These are phyloP conservation scores for Saccopteryx leptura DNA, from an alignment of 2,113 vertebrate genomes.

Conservation along the genomic window DNA sequence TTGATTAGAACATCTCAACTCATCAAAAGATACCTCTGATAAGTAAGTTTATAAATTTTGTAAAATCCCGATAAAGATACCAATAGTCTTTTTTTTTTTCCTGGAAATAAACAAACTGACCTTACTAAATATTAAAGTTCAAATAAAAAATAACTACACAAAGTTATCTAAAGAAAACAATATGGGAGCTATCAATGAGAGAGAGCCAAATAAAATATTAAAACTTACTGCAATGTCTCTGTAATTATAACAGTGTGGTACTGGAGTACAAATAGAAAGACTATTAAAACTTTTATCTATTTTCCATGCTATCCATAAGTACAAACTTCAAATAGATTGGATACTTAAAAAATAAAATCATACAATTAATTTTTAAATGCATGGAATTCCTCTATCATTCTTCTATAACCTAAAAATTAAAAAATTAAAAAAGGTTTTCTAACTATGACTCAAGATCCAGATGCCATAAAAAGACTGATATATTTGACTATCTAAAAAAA, in stretches of 20 bases:
- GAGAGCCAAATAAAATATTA: not conserved
- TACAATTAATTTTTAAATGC: not conserved
- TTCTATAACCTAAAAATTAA: not conserved
- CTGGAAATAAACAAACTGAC: conserved; percentile 18
- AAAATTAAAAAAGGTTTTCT: not conserved
- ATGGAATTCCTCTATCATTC: not conserved
- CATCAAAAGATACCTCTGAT: not conserved
- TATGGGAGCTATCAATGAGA: not conserved
- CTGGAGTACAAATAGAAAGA: not conserved
- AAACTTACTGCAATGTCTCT: not conserved
- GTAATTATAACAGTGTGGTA: not conserved
- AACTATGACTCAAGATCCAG: conserved; percentile 36
- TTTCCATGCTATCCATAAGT: not conserved
- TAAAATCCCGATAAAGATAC: conserved; percentile 9
- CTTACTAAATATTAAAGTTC: not conserved
- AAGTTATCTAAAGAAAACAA: not conserved
- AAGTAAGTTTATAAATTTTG: not conserved
- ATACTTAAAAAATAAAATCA: conserved; percentile 18
- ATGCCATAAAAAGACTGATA: not conserved
- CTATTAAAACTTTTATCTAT: not conserved
- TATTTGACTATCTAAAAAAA: not conserved
- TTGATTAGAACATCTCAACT: not conserved
- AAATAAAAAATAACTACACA: not conserved
- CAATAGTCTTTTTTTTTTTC: not conserved
- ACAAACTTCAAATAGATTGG: not conserved